Conservation (phyloP, 2,888 invertebrate species). For the Phasia obesa region DNA sequence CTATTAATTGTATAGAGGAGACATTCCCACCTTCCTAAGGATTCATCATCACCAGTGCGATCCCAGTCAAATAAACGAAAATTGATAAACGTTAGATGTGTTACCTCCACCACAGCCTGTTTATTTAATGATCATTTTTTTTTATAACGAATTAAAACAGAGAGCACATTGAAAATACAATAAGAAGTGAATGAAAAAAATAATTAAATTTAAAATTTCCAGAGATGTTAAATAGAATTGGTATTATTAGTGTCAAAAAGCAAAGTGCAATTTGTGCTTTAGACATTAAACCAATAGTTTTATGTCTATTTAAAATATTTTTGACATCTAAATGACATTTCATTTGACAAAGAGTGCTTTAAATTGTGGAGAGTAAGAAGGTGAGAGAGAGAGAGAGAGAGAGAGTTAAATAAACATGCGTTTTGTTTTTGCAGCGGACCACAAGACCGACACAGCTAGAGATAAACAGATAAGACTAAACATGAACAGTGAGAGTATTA, state of each 20-base stretch:
- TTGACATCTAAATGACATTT: constrained; percentile 7
- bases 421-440: not conserved
- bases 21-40: constrained; percentile 92
- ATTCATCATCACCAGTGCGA: constrained; percentile 94
- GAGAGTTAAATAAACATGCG: constrained; percentile 4
- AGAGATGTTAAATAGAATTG: not conserved
- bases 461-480: not conserved
- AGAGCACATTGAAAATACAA: constrained; percentile 34
- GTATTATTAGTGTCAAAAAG: too few species aligned
- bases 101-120: constrained; percentile 86
- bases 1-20: too few species aligned
- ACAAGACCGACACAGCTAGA: constrained; percentile 3
- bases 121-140: too few species aligned
- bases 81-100: constrained; percentile 84
- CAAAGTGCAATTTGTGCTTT: constrained; percentile 4
- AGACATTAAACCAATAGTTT: not conserved
- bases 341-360: constrained; percentile 1
- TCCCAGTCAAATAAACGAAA: constrained; percentile 95
- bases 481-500: not conserved
- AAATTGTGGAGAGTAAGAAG: not conserved
- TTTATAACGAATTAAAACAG: not conserved
- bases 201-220: constrained; percentile 29
- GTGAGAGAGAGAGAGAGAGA: not conserved
- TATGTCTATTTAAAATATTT: not conserved
- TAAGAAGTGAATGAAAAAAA: not conserved